A percentile compares a stretch with the other conserved stretches of the same genome.
These are phyloP conservation scores for Zele albiditarsus DNA, from an alignment of 2,888 invertebrate genomes.

Conservation along the genomic window DNA sequence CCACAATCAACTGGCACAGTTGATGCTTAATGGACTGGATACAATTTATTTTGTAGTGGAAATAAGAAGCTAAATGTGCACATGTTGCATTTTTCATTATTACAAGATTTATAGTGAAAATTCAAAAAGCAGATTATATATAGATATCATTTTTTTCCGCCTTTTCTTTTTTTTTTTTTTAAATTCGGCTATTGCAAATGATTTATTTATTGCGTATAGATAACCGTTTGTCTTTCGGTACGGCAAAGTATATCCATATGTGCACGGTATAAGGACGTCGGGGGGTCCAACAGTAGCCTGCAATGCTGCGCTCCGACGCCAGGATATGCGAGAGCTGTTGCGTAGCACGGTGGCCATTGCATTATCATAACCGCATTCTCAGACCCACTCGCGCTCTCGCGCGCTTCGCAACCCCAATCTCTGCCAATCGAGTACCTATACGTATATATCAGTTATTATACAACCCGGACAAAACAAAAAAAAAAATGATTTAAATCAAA, in stretches of 20 bases:
- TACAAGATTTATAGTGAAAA: not conserved
- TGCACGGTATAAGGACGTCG: not conserved
- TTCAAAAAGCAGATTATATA: not conserved
- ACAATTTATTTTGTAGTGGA: conserved; percentile 61
- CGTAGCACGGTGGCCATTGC: conserved; percentile 71
- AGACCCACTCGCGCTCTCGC: conserved; percentile 54
- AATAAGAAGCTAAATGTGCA: conserved; percentile 14
- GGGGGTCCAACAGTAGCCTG: not conserved
- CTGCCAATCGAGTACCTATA: conserved; percentile 23
- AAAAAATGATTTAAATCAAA: no score
- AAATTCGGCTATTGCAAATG: not conserved
- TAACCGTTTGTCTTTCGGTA: not conserved
- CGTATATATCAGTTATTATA: conserved; percentile 5
- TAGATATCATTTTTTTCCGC: not conserved
- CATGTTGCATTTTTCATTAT: conserved; percentile 35
- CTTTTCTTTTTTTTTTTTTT: not conserved
- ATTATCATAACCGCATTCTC: conserved; percentile 72
- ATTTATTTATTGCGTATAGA: not conserved
- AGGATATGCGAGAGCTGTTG: conserved; percentile 47
- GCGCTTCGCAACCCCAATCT: conserved; percentile 45
- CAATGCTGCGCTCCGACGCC: not conserved
- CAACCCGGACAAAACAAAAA: no score
- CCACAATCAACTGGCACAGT: conserved; percentile 62
- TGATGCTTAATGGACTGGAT: conserved; percentile 69
- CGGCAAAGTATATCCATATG: not conserved